Base-by-base conservation (phyloP, 2,113 vertebrate species). In the Takifugu flavidus region DNA sequence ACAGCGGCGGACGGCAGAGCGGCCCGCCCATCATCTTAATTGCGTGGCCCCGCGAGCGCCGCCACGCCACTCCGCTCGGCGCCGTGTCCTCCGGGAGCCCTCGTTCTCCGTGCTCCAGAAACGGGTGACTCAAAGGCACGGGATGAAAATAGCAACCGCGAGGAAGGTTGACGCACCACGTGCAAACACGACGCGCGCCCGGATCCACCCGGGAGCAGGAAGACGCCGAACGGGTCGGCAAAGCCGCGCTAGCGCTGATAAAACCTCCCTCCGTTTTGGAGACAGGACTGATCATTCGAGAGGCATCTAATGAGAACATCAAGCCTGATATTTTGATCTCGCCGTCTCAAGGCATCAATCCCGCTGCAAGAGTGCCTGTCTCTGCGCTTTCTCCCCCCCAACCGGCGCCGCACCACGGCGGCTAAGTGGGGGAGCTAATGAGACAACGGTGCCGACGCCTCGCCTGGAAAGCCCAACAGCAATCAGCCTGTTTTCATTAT, bases 1-100 rank as follows among this genome's bases (percentile, higher is more conserved):
- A 66, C 57, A 70, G 68, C 59, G 58, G 58, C 72, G 66, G 43
- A 78, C 71, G 77, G 71, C 83, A 80, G 78, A 63, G 72, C 66
- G 82, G 70, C 64, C 72, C 13, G 68, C 67, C 68, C 73, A 53
- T 90, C 86, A 92, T 90, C 91, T 88, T 91, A 93, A 94, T 92
- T 90, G 90, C 88, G 53, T 78, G 76, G 80, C 79, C 74, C 79
- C 82, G 62, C 56, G 25, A 81, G 81, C 74, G 64, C 70, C 83
- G 75, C 72, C 62, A 49, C 65, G 28, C 70, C 78, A 81, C 78
- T 86, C 65, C 82, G 74, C 74, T 78, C 60, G 67, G 43, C 79
- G 70, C 84, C 70, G 46, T 67, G 72, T 90, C 88, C 88, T 87
- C 82, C 52, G 86, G 87, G 87, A 89, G 78, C 61, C 78, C 79